Percentiles rank a stretch among this genome's conserved stretches.
Evolutionary conservation across 1,140 invertebrate species (phyloP).

Genomic region (Papilio machaon): DNA sequence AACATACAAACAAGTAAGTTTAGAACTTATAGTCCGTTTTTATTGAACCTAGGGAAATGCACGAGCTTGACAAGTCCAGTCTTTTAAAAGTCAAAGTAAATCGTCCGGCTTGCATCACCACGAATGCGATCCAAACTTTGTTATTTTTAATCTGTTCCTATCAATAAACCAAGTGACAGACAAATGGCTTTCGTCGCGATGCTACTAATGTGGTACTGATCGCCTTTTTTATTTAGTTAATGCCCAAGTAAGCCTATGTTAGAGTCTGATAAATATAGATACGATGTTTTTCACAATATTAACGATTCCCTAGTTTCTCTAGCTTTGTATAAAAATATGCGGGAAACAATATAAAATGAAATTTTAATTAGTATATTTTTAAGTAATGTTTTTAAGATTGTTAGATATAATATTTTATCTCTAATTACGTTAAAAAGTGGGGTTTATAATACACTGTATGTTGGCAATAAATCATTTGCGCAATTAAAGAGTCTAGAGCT

Average conservation of each 20-base stretch:
- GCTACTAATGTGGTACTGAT: constrained; percentile 4
- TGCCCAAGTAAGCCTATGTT: not conserved
- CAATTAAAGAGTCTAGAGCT: constrained; percentile 15
- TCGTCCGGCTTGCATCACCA: not conserved
- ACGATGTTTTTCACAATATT: not conserved
- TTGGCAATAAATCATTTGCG: constrained; percentile 1
- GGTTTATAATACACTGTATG: not conserved
- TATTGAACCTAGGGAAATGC: not conserved
- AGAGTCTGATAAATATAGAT: not conserved
- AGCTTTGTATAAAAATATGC: not conserved
- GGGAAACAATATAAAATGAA: too few species aligned
- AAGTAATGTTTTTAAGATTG: too few species aligned
- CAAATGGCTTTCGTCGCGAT: constrained; percentile 16
- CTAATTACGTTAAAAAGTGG: not conserved
- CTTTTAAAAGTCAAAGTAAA: constrained; percentile 9
- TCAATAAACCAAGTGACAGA: constrained; percentile 24
- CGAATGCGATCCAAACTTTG: constrained; percentile 11
- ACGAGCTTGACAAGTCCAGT: not conserved
- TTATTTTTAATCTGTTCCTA: constrained; percentile 26
- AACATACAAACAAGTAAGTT: not conserved
- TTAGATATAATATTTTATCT: not conserved
- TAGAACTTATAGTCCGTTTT: not conserved
- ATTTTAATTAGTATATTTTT: too few species aligned
- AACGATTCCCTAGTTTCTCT: not conserved
- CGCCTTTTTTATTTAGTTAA: not conserved